Evolutionary conservation across 2,888 invertebrate genomes (phyloP).

Genomic region (Onthophagus sagittarius): DNA sequence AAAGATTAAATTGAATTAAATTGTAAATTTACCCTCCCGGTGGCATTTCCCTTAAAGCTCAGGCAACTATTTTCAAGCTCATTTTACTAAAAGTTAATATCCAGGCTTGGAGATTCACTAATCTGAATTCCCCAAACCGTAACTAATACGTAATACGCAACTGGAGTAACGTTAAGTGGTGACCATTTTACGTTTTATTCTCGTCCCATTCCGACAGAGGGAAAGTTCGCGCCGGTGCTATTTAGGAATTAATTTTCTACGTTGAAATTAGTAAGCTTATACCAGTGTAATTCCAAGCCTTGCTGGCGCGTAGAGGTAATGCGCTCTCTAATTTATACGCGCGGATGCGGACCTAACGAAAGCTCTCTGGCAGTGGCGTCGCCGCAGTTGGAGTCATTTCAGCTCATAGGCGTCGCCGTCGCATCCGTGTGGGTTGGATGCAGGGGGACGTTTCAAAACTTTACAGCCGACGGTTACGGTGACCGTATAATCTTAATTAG

Average conservation of each 20-base stretch:
- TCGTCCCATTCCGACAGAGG: neutral
- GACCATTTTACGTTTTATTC: conserved; percentile 3
- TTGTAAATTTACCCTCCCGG: neutral
- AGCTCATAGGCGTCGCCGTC: no score
- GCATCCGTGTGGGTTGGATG: neutral
- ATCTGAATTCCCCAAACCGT: conserved; percentile 3
- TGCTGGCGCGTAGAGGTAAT: neutral
- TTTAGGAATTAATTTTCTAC: conserved; percentile 14
- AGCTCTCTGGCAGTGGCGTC: neutral
- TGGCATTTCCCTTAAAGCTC: neutral
- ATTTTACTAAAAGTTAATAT: neutral
- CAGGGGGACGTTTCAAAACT: conserved; percentile 5
- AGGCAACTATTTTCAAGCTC: neutral
- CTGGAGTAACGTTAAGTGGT: neutral
- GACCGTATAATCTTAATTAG: conserved; percentile 13
- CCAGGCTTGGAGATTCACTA: neutral
- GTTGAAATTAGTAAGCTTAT: conserved; percentile 18
- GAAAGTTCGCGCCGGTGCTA: neutral
- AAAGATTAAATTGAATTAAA: neutral
- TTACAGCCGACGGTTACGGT: conserved; percentile 7
- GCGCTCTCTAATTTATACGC: conserved; percentile 12
- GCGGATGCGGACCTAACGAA: neutral
- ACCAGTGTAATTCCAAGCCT: conserved; percentile 10
- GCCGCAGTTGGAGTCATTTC: no score
- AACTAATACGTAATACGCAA: conserved; percentile 8